Base-by-base conservation (phyloP, 2,797 vertebrate genomes). In the Buphagus erythrorhynchus region DNA sequence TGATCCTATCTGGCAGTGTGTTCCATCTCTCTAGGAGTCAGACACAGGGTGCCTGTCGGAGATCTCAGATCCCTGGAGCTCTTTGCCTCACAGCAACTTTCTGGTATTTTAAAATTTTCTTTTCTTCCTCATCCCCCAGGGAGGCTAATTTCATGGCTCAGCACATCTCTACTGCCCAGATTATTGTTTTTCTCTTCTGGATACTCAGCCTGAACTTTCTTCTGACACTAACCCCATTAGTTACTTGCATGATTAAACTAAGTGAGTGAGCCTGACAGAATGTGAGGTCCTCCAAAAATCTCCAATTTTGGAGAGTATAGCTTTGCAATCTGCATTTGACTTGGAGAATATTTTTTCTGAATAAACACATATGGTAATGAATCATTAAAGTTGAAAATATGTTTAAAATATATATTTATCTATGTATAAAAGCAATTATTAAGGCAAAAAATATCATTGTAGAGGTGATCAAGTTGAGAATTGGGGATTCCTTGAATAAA, bases 71-170 rank as follows among this genome's bases (percentile, higher is more conserved):
- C 61, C 67, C 6, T 74, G 72, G 10, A 67, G 26, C 18, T 88
- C 72, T 46, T 25, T 58, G 54, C 46, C 84, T 80, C 51, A 51
- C 33, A 68, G 65, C 21, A 89, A 16, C 66, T 83, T 89, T 51
- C 72, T 81, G 51, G 51, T 89, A 24, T 66, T 92, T 92, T 58
- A 94, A 51, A 88, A 59, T 62, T 93, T 80, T 61, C 46, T 88
- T 75, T 94, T 78, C 81, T 65, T 89, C 63, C 52, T 54, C 5
- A 4, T 80, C 42, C 84, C 88, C 84, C 48, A 68, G 92, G 75
- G 84, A 94, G 57, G 54, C 54, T 83, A 86, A 95, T 96, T 96
- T 94, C 62, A 95, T 86, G 73, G 87, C 85, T 93, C 85, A 84
- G 46, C 36, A 81, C 81, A 81, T 58, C 65, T 84, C 33, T 6